Base-by-base conservation (phyloP, 2,888 invertebrate species). In the Ptilodon capucinus region DNA sequence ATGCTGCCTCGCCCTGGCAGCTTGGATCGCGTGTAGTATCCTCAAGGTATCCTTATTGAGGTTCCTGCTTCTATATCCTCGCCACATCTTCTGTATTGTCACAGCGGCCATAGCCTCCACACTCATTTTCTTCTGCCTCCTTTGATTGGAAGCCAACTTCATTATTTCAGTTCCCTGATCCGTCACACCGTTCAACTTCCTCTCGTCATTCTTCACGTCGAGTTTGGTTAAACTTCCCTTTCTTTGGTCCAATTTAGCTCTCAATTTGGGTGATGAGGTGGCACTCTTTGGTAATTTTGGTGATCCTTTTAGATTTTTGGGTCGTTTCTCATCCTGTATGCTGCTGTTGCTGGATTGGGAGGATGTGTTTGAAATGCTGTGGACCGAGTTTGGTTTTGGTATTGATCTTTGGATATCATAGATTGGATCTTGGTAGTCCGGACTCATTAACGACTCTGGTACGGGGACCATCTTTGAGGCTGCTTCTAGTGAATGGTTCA, bases 391-490 rank as follows among this genome's bases (percentile, higher is more conserved):
- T 0, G 79, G 74, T 60, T 82, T 84, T 48, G 84, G 81, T 71
- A 86, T 79, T 0, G 81, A 64, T 60, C 76, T 76, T 52, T 88
- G 90, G 48, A 91, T 82, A 55, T 91, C 90, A 64, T 88, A 91
- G 5, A 91, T 86, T 0, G 91, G 91, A 56, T 91, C 91, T 50
- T 91, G 93, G 77, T 95, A 95, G 77, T 96, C 96, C 0, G 96
- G 96, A 72, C 96, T 96, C 95, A 96, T 96, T 1, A 97, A 86
- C 0, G 96, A 95, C 78, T 97, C 97, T 0, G 97, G 97, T 21
- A 97, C 97, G 0, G 97, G 97, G 0, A 97, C 95, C 92, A 97
- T 94, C 84, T 96, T 97, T 0, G 96, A 96, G 8, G 96, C 95
- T 8, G 96, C 95, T 71, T 95, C 95, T 50, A 97, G 79, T 0